These are phyloP conservation scores for Phalacrocorax brasilianus DNA, from an alignment of 2,113 vertebrate species.

Conservation along the genomic window DNA sequence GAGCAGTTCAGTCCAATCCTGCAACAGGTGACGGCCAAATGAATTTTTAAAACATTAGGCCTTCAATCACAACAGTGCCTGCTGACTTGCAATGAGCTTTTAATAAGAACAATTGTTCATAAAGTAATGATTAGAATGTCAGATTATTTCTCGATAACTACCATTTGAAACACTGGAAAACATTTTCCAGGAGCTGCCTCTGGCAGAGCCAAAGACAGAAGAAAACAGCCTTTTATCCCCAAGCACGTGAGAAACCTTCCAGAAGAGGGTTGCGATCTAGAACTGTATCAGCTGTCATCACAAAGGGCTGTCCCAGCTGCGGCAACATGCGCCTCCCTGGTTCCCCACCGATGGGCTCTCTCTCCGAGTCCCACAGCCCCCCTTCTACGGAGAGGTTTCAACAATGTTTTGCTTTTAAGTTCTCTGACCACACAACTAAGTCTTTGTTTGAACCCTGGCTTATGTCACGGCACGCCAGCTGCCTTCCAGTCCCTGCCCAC, in stretches of 20 bases:
- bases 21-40: background rate
- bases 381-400: background rate
- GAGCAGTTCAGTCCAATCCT: background rate
- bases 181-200: background rate
- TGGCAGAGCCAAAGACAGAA: background rate
- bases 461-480: background rate
- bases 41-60: background rate
- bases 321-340: fast-evolving
- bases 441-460: background rate
- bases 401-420: background rate
- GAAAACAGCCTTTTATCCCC: background rate
- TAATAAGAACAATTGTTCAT: background rate
- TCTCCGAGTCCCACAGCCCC: background rate
- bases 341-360: background rate
- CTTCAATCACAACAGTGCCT: background rate
- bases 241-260: background rate
- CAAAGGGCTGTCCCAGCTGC: background rate
- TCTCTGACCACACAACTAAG: background rate
- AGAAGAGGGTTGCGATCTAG: too few relatives aligned
- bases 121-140: background rate
- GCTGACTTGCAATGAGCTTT: background rate
- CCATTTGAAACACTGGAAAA: background rate
- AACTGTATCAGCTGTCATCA: background rate
- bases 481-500: background rate
- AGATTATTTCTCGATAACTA: background rate